A percentile compares a stretch with the other conserved stretches of the same genome.
phyloP scores from a whole-genome alignment of 2,113 vertebrate species.

The Sinosuthora webbiana region DNA sequence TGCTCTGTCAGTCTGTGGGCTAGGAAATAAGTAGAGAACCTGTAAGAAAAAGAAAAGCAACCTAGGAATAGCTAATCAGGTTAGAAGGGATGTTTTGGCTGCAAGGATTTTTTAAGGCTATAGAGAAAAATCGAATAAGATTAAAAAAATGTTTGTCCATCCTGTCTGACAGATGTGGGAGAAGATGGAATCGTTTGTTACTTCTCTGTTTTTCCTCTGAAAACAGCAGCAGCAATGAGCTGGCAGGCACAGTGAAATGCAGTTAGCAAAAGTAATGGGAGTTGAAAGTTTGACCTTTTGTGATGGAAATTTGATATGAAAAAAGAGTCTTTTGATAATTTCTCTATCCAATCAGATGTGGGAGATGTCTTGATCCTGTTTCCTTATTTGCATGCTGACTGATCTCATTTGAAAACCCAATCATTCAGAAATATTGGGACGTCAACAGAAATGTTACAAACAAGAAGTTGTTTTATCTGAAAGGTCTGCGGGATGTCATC shows the following conservation, averaged over 20 bases:
- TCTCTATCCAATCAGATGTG: conserved; percentile 77
- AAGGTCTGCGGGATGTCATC: conserved; percentile 44
- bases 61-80: background rate
- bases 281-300: conserved; percentile 73
- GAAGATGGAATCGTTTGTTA: conserved; percentile 5
- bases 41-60: background rate
- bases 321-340: conserved; percentile 78
- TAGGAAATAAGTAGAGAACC: background rate
- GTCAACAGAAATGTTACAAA: conserved; percentile 2
- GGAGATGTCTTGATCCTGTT: conserved; percentile 77
- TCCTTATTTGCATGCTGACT: conserved; percentile 78
- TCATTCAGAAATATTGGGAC: conserved; percentile 56
- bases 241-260: conserved; percentile 24
- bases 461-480: conserved; percentile 49
- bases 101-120: conserved; percentile 4
- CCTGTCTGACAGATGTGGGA: conserved; percentile 1
- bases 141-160: background rate
- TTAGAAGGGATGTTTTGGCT: conserved; percentile 5
- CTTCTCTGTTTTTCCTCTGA: background rate
- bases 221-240: conserved; percentile 4
- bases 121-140: background rate
- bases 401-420: conserved; percentile 80
- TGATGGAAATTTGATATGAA: conserved; percentile 81
- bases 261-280: conserved; percentile 52
- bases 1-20: background rate